phyloP scores from a whole-genome alignment of 2,797 vertebrate genomes.

The Tenualosa thibaudeaui region DNA sequence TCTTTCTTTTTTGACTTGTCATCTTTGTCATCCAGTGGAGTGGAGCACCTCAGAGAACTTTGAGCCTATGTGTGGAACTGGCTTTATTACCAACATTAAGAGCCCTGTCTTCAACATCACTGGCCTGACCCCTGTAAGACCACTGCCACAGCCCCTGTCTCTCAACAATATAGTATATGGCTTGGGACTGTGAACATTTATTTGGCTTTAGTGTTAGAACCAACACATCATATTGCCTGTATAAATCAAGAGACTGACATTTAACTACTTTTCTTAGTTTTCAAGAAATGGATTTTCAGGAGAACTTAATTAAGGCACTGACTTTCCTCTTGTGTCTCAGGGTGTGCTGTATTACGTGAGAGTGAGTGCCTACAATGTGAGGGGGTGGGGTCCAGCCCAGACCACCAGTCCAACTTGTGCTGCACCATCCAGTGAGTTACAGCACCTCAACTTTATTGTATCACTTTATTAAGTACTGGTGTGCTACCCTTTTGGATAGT shows the following conservation, averaged over 20 bases:
- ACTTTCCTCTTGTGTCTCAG: constrained; percentile 48
- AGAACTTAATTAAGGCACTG: not conserved
- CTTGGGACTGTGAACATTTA: not conserved
- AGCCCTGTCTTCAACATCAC: constrained; percentile 65
- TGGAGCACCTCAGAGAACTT: constrained; percentile 72
- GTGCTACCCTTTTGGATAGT: not conserved
- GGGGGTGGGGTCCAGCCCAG: constrained; percentile 74
- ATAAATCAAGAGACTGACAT: not conserved
- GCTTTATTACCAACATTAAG: constrained; percentile 69
- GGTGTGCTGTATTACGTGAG: constrained; percentile 73
- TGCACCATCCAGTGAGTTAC: constrained; percentile 77
- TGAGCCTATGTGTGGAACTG: constrained; percentile 65
- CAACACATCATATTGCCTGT: not conserved
- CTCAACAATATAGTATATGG: not conserved
- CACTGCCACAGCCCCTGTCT: not conserved
- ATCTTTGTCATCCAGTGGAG: constrained; percentile 66
- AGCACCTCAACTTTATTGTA: not conserved
- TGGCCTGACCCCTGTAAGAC: constrained; percentile 68
- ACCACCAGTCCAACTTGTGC: constrained; percentile 67
- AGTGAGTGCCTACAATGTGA: constrained; percentile 74
- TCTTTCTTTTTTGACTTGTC: not conserved
- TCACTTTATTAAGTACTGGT: not conserved
- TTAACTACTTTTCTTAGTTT: not conserved
- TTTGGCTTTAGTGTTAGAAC: not conserved
- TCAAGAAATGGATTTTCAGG: not conserved